Evolutionary conservation across 2,113 vertebrate genomes (phyloP).

Genomic region (Cynoglossus semilaevis): DNA sequence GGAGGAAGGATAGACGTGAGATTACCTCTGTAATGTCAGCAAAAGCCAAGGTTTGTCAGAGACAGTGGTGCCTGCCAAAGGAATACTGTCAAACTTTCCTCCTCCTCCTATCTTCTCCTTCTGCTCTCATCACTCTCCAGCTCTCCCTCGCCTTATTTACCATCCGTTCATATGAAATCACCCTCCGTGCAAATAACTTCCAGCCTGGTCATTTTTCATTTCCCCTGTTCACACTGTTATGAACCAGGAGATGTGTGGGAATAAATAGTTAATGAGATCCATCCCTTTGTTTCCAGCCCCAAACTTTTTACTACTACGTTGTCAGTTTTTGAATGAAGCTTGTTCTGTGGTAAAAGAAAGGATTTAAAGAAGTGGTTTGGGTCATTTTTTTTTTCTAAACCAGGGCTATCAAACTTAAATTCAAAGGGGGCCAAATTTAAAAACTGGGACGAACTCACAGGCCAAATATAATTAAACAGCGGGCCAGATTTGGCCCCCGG

Average conservation of each 20-base stretch:
- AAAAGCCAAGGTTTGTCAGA: constrained; percentile 60
- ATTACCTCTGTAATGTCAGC: constrained; percentile 55
- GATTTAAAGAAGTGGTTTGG: background rate
- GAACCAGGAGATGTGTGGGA: constrained; percentile 21
- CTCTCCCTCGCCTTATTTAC: constrained; percentile 3
- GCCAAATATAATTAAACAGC: too few relatives aligned
- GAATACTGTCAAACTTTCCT: constrained; percentile 1
- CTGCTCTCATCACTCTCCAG: background rate
- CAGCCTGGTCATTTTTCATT: constrained; percentile 23
- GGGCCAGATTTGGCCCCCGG: too few relatives aligned
- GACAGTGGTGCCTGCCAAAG: background rate
- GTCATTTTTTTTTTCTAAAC: too few relatives aligned
- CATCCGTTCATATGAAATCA: constrained; percentile 11
- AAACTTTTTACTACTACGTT: constrained; percentile 21
- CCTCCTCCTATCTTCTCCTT: background rate
- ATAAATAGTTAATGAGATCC: constrained; percentile 46
- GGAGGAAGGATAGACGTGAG: constrained; percentile 50
- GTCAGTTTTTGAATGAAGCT: constrained; percentile 10
- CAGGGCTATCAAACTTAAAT: too few relatives aligned
- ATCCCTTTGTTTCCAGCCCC: constrained; percentile 23
- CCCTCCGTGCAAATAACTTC: constrained; percentile 16
- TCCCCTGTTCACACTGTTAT: constrained; percentile 5
- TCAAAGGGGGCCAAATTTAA: too few relatives aligned
- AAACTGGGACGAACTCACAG: too few relatives aligned
- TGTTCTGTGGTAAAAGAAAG: constrained; percentile 23